Evolutionary conservation across 2,113 vertebrate species (phyloP).

Genomic region (Natator depressus): DNA sequence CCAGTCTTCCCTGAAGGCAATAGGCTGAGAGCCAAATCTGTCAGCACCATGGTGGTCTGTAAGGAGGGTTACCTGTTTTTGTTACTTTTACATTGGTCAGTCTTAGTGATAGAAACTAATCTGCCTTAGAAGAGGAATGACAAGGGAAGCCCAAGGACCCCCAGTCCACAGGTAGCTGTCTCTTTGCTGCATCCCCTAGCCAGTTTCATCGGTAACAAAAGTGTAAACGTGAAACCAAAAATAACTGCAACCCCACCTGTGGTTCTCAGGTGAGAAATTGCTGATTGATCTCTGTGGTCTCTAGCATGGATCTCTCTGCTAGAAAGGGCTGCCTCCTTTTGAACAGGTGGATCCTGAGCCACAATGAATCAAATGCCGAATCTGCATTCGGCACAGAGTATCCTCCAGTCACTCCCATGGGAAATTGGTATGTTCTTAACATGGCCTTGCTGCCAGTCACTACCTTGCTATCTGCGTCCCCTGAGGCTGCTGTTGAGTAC

Average conservation of each 20-base stretch:
- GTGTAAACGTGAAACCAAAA: slow-evolving; percentile 49
- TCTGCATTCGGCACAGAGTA: not conserved
- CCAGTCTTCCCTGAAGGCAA: slow-evolving; percentile 90
- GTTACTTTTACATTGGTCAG: slow-evolving; percentile 38
- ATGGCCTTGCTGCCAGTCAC: not conserved
- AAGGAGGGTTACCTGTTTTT: slow-evolving; percentile 43
- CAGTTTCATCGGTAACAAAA: slow-evolving; percentile 12
- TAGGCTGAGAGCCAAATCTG: not conserved
- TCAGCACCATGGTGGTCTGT: slow-evolving; percentile 22
- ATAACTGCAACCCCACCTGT: not conserved
- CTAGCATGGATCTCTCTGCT: not conserved
- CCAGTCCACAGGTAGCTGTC: not conserved
- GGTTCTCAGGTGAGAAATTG: not conserved
- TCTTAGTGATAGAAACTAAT: slow-evolving; percentile 69
- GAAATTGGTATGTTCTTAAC: not conserved
- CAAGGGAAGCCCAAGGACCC: slow-evolving; percentile 50
- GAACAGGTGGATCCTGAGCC: not conserved
- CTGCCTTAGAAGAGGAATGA: slow-evolving; percentile 71
- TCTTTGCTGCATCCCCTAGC: slow-evolving; percentile 60
- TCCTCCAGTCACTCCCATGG: not conserved
- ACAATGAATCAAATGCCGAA: not conserved
- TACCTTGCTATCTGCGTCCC: rapidly evolving
- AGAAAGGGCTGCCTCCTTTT: slow-evolving; percentile 9
- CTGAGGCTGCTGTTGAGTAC: not conserved
- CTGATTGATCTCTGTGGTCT: not conserved